These are phyloP conservation scores for Rhegmatorhina hoffmannsi DNA, from an alignment of 2,113 vertebrate species.

Conservation along the genomic window DNA sequence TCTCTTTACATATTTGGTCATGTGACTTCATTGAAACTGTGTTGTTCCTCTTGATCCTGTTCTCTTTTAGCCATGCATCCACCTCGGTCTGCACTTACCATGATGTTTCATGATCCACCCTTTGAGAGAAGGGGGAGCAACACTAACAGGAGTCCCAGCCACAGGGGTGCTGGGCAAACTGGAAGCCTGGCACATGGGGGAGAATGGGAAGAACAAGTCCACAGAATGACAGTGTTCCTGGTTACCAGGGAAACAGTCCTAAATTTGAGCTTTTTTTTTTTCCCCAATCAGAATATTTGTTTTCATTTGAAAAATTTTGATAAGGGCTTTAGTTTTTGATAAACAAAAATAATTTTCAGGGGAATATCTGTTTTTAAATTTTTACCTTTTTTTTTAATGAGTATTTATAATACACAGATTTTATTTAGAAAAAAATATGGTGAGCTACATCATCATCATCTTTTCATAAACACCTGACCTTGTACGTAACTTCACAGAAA, in stretches of 20 bases:
- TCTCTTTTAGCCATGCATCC: neutral
- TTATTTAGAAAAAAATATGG: neutral
- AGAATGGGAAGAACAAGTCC: slow-evolving; percentile 35
- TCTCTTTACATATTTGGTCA: neutral
- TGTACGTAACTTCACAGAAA: neutral
- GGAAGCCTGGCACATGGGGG: neutral
- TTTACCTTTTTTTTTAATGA: neutral
- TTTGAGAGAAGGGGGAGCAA: neutral
- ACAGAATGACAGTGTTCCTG: slow-evolving; percentile 52
- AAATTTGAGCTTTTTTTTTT: slow-evolving; percentile 34
- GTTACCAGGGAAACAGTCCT: slow-evolving; percentile 67
- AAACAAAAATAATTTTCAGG: neutral
- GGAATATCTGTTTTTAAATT: neutral
- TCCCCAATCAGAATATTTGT: slow-evolving; percentile 41
- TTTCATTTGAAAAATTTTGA: slow-evolving; percentile 23
- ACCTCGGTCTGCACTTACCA: neutral
- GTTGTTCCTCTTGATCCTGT: neutral
- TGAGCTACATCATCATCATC: neutral
- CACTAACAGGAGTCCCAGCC: neutral
- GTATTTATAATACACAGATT: neutral
- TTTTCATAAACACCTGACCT: neutral
- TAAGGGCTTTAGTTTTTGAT: neutral
- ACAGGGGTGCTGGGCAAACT: neutral
- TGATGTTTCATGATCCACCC: neutral
- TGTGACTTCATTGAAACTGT: neutral